Evolutionary conservation across 2,797 vertebrate species (phyloP).

Genomic region (Malacoctenus gilli): DNA sequence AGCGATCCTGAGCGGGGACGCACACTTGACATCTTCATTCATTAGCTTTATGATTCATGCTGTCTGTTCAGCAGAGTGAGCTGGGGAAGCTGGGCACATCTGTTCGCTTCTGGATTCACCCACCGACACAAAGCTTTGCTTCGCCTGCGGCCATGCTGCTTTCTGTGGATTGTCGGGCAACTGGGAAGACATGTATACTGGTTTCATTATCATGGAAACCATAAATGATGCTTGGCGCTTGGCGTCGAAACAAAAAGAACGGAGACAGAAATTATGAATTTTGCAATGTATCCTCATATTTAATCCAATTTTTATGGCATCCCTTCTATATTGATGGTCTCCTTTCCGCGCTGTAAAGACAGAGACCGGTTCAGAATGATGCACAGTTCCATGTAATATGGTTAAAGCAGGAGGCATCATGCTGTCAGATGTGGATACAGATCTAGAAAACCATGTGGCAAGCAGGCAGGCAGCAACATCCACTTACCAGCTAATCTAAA

Average conservation of each 20-base stretch:
- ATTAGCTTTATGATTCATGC: slow-evolving; percentile 49
- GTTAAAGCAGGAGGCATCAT: slow-evolving; percentile 4
- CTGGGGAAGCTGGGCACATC: slow-evolving; percentile 30
- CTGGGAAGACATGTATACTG: background rate
- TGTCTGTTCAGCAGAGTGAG: slow-evolving; percentile 47
- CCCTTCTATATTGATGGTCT: too few species aligned
- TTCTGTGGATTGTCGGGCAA: slow-evolving; percentile 22
- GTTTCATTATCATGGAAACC: slow-evolving; percentile 31
- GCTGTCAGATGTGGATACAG: slow-evolving; percentile 26
- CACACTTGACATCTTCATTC: slow-evolving; percentile 40
- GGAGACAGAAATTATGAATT: slow-evolving; percentile 15
- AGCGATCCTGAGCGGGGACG: slow-evolving; percentile 23
- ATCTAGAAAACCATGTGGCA: slow-evolving; percentile 35
- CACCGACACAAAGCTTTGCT: background rate
- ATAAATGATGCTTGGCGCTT: slow-evolving; percentile 17
- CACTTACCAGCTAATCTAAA: slow-evolving; percentile 45
- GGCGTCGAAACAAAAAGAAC: too few species aligned
- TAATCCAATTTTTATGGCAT: too few species aligned
- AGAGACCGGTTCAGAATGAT: slow-evolving; percentile 19
- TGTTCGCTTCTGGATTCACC: slow-evolving; percentile 37
- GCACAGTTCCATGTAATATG: background rate
- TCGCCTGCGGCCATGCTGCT: slow-evolving; percentile 25
- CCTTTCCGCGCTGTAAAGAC: too few species aligned
- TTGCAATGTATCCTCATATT: too few species aligned
- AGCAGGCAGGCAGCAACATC: slow-evolving; percentile 15